Percentiles rank a stretch among this genome's conserved stretches.
Conservation (phyloP, 2,797 vertebrate genomes). For the Protosalanx chinensis region DNA sequence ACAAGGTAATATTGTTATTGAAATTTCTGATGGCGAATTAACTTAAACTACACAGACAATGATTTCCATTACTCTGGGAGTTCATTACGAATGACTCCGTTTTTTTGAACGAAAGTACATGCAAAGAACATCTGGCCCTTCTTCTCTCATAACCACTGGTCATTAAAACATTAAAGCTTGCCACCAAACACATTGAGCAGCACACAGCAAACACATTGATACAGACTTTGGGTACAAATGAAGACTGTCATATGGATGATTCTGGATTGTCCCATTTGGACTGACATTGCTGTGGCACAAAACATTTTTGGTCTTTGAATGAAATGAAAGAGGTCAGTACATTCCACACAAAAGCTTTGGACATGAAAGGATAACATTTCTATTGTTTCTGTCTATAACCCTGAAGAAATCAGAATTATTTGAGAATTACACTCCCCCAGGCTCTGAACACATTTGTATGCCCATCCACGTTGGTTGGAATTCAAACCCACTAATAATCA, state of each 20-base stretch:
- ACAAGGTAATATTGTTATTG: conserved; percentile 35
- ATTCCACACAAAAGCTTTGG: conserved; percentile 16
- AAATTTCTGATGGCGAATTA: conserved; percentile 39
- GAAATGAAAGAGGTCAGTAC: not conserved
- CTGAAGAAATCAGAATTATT: conserved; percentile 16
- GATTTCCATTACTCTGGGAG: conserved; percentile 12
- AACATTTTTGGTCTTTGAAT: not conserved
- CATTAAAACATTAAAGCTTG: conserved; percentile 43
- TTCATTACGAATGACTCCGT: conserved; percentile 30
- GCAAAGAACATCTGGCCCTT: conserved; percentile 36
- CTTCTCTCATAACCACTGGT: conserved; percentile 43
- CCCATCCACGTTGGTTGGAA: conserved; percentile 35
- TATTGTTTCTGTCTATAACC: conserved; percentile 30
- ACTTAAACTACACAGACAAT: not conserved
- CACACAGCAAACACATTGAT: not conserved
- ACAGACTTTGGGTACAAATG: conserved; percentile 19
- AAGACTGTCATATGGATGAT: conserved; percentile 37
- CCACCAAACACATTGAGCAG: conserved; percentile 39
- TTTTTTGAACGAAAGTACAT: conserved; percentile 20
- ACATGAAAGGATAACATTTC: conserved; percentile 12
- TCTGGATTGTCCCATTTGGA: conserved; percentile 28
- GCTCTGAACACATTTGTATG: not conserved
- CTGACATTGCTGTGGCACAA: conserved; percentile 28
- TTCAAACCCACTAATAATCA: conserved; percentile 36
- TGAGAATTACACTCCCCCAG: conserved; percentile 15